Evolutionary conservation across 2,113 vertebrate species (phyloP), one percentile per base, ranked within the genome.

Genomic region (Sylvia atricapilla): DNA sequence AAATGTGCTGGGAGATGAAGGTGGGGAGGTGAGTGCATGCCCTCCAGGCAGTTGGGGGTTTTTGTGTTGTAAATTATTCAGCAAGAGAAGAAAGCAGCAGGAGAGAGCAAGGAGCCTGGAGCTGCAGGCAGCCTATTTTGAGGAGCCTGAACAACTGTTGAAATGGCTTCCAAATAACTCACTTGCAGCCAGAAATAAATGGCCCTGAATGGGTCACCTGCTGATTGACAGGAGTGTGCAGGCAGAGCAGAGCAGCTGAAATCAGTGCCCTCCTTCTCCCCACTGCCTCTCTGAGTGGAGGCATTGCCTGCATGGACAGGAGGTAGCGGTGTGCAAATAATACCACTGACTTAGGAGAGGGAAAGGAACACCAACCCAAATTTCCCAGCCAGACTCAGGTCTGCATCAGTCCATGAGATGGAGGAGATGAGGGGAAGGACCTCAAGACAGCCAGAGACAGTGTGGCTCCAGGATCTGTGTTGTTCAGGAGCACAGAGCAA

Each of bases 151-250:
- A 92, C 97, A 97, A 96, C 96, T 97, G 97, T 74, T 90, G 92
- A 93, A 97, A 95, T 6, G 33, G 82, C 93, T 95, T 97, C 87
- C 92, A 96, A 97, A 95, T 93, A 87, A 95, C 84, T 86, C 87
- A 30, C 67, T 97, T 80, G 89, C 67, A 95, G 94, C 94, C 95
- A 97, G 95, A 97, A 97, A 97, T 97, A 97, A 97, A 97, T 91
- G 93, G 96, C 96, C 96, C 96, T 96, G 96, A 95, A 97, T 97
- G 96, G 93, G 92, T 95, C 5, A 7, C 79, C 90, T 90, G 76
- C 91, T 96, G 95, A 97, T 89, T 95, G 97, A 97, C 73, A 69
- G 56, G 95, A 94, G 79, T 0, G 73, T 94, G 84, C 87, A 96
- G 96, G 84, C 88, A 80, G 63, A 66, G 79, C 66, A 93, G 58